Evolutionary conservation across 2,888 invertebrate species (phyloP), one percentile per base, ranked within the genome.

Genomic region (Mythimna impura): DNA sequence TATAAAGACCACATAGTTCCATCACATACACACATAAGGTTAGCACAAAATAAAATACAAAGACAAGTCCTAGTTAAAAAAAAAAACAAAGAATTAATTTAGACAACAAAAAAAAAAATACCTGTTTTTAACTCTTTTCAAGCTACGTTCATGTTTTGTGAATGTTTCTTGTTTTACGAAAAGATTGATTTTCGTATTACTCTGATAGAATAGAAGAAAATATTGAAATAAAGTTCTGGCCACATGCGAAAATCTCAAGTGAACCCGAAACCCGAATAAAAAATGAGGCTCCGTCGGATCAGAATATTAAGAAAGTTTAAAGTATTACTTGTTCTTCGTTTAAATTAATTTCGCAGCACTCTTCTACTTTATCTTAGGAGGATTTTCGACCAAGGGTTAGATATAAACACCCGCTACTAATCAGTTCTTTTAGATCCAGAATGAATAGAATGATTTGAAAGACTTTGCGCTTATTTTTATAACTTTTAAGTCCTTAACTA

Each of bases 311-410:
- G 34, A 67, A 77, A 50, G 22, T 68, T 63, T 55, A 0, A 12
- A 52, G 20, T 66, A 43, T 40, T 63, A 20, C 47, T 57, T 55
- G 8, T 58, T 63, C 36, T 57, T 36, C 22, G n/a, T 20, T 58
- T 25, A 12, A 50, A 20, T 66, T 76, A 63, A 50, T 77, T 78
- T 73, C 10, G n/a, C n/a, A 57, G 54, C 3, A 8, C 20, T 60
- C n/a, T 63, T 54, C 17, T 62, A 30, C 22, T 64, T 69, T 40
- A 34, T 36, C 66, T 72, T 12, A 63, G 10, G 7, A 65, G 20
- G 64, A 67, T 34, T 72, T 54, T 61, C 40, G n/a, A 61, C 5
- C 60, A 12, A 50, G 50, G 4, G 47, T 50, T 8, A 60, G 14
- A 36, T 76, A 43, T 52, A 50, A 55, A 76, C 5, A 43, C 30